These are phyloP conservation scores for Sinodicranocentrus sp. DNA, from an alignment of 2,888 invertebrate genomes.

Conservation along the genomic window DNA sequence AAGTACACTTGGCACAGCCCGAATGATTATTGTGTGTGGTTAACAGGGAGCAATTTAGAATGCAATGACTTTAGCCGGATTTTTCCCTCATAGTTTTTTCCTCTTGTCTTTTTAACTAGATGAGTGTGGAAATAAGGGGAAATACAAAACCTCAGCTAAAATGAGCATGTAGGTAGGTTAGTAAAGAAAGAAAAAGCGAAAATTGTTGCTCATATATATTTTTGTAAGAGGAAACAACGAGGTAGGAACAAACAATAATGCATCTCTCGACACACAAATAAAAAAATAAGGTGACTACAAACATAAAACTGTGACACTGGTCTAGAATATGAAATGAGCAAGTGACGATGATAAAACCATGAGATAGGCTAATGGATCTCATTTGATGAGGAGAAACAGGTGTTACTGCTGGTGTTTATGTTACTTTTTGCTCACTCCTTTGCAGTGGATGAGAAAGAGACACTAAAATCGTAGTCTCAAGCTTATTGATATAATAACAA, in stretches of 20 bases:
- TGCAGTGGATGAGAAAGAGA: no score
- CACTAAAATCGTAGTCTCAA: no score
- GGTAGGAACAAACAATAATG: conserved; percentile 6
- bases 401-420: conserved; percentile 33
- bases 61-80: conserved; percentile 20
- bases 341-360: conserved; percentile 55
- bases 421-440: neutral
- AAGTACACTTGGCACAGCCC: no score
- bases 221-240: neutral
- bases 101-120: no score
- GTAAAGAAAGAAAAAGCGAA: conserved; percentile 39
- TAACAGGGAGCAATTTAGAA: no score
- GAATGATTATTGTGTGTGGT: no score
- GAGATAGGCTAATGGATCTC: conserved; percentile 65
- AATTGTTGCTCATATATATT: neutral
- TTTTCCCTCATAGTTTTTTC: neutral
- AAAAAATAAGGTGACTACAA: conserved; percentile 54
- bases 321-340: conserved; percentile 63
- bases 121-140: no score
- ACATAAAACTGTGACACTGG: conserved; percentile 64
- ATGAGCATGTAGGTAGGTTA: conserved; percentile 18
- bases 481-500: no score
- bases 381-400: conserved; percentile 64
- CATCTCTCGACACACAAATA: neutral
- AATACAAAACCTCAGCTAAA: no score